phyloP scores from a whole-genome alignment of 2,113 vertebrate species.

The Brachyistius frenatus region DNA sequence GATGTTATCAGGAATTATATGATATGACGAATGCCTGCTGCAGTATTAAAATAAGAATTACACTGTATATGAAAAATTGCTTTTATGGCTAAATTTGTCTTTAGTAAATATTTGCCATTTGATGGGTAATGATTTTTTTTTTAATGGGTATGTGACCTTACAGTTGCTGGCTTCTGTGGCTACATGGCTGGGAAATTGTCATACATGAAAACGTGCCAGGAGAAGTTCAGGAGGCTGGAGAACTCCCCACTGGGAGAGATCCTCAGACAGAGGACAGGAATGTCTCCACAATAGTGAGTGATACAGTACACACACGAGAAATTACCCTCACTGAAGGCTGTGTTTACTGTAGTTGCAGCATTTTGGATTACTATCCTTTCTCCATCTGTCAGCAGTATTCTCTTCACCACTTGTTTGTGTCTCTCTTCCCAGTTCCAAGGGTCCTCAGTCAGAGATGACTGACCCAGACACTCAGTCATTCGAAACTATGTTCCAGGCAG shows the following conservation, averaged over 20 bases:
- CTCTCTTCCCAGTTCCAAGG: constrained; percentile 30
- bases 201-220: constrained; percentile 90
- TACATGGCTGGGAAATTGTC: constrained; percentile 92
- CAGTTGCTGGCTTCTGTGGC: constrained; percentile 92
- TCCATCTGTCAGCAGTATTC: neutral
- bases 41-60: neutral
- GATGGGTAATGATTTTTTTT: neutral
- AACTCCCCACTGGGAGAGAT: constrained; percentile 92
- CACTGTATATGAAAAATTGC: neutral
- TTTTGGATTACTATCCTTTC: neutral
- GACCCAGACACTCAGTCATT: constrained; percentile 60
- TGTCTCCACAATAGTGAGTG: constrained; percentile 54
- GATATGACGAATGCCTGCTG: too few species aligned
- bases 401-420: constrained; percentile 3
- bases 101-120: neutral
- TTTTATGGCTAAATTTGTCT: neutral
- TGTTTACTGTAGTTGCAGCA: too few species aligned
- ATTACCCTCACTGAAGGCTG: neutral
- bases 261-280: constrained; percentile 81
- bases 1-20: too few species aligned
- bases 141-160: constrained; percentile 28
- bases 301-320: neutral
- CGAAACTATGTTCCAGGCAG: constrained; percentile 62
- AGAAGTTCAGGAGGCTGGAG: constrained; percentile 92
- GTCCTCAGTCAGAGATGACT: constrained; percentile 65